phyloP scores from a whole-genome alignment of 2,888 invertebrate species.

The Hydropsyche betteni region DNA sequence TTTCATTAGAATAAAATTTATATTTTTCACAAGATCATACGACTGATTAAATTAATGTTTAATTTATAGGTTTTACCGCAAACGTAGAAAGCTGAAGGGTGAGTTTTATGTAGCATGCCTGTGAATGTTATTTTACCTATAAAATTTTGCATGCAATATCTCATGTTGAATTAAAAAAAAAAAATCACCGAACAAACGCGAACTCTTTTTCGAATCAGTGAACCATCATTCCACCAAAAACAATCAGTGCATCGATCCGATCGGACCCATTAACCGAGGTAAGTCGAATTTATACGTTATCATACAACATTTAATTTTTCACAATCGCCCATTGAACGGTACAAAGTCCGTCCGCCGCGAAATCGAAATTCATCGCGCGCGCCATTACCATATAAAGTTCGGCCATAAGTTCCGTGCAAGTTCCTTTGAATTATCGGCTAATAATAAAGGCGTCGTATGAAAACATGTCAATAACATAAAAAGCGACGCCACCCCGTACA shows the following conservation, averaged over 20 bases:
- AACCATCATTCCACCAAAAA: too few species aligned
- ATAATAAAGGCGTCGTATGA: constrained; percentile 44
- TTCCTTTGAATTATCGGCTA: constrained; percentile 42
- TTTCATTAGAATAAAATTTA: neutral
- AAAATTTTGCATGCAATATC: constrained; percentile 6
- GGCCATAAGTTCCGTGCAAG: neutral
- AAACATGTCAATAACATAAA: constrained; percentile 50
- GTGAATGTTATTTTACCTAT: neutral
- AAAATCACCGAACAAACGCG: too few species aligned
- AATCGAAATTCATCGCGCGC: too few species aligned
- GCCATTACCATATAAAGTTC: too few species aligned
- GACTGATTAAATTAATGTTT: constrained; percentile 25
- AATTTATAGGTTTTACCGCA: constrained; percentile 27
- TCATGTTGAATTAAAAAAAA: too few species aligned
- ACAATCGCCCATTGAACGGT: too few species aligned
- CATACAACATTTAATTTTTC: too few species aligned
- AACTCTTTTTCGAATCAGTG: too few species aligned
- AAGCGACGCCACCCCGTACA: constrained; percentile 42
- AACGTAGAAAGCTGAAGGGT: constrained; percentile 32
- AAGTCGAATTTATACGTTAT: too few species aligned
- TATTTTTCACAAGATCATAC: neutral
- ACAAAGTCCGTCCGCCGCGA: too few species aligned
- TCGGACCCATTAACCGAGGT: too few species aligned
- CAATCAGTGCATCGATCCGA: too few species aligned
- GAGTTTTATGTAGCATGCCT: constrained; percentile 24